Base-by-base conservation (phyloP, 2,113 vertebrate genomes). In the Passer domesticus region DNA sequence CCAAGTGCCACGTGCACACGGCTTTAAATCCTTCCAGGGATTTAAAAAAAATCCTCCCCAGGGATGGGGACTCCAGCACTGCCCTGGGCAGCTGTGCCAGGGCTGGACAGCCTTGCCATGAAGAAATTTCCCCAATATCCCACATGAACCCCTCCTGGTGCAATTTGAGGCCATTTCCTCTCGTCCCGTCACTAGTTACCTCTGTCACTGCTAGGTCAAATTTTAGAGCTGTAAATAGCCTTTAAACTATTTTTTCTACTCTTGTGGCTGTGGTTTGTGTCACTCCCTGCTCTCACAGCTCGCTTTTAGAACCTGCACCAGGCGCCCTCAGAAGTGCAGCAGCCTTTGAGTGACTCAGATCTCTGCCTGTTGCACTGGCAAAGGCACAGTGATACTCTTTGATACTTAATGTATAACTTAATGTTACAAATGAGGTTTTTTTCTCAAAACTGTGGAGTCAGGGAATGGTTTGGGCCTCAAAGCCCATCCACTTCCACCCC, bases 221-320 rank as follows among this genome's bases (percentile, higher is more conserved):
- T 15, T 53, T 47, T 16, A 59, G 13, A 43, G 39, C 49, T 47
- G 27, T 44, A 33, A 63, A 22, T 7, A 9, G 28, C 30, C 28
- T 46, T 33, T 43, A 10, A 67, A 23, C 4, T 35, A 0, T 56
- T 10, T 23, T 27, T 31, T 8, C 16, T 22, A 1, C 3, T 33
- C 8, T 14, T 20, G n/a, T 30, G 25, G 39, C 62, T 79, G 59
- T 56, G 8, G 10, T 67, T 87, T 37, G 13, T 39, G 3, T 47
- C 23, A 6, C 1, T 3, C 4, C 9, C 14, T 52, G 5, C 13
- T 44, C 6, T 12, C 11, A 1, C 3, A 7, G 23, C 55, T 30
- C 1, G 3, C 0, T 23, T 35, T 63, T 59, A 2, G 31, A 6
- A 2, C 18, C 21, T 20, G 20, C 8, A 2, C 1, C 2, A 33